Conservation (phyloP, 2,888 invertebrate species). For the Matsumyia berberina region DNA sequence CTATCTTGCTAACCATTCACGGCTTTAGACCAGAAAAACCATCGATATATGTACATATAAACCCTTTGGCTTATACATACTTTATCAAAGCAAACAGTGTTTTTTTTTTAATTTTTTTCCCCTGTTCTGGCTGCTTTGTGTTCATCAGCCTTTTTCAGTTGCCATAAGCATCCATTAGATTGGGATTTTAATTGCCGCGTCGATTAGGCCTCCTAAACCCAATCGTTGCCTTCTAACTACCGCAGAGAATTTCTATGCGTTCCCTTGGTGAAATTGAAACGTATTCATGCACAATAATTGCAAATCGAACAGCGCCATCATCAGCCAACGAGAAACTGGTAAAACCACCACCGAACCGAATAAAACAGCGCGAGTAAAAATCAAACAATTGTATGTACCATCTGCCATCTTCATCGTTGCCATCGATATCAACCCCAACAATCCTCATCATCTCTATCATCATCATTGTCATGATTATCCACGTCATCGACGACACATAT, state of each 20-base stretch:
- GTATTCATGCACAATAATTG: constrained; percentile 43
- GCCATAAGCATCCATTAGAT: too few relatives aligned
- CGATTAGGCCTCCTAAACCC: too few relatives aligned
- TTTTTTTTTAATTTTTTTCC: too few relatives aligned
- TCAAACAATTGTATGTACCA: constrained; percentile 35
- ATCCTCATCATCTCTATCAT: constrained; percentile 15
- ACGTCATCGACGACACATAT: constrained; percentile 55
- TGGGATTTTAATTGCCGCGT: too few relatives aligned
- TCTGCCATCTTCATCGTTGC: constrained; percentile 20
- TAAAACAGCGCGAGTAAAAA: constrained; percentile 29
- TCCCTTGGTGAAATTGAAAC: constrained; percentile 38
- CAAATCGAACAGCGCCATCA: constrained; percentile 26
- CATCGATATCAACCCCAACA: neutral
- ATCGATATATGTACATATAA: too few relatives aligned
- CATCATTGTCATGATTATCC: constrained; percentile 54
- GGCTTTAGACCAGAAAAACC: too few relatives aligned
- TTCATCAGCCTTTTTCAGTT: too few relatives aligned
- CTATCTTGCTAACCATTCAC: too few relatives aligned
- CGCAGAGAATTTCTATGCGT: constrained; percentile 23
- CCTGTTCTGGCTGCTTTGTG: too few relatives aligned
- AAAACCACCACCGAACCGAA: constrained; percentile 15
- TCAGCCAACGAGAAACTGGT: constrained; percentile 2
- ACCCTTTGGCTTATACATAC: too few relatives aligned
- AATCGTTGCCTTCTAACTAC: neutral
- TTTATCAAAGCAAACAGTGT: too few relatives aligned